Conservation (phyloP, 2,888 invertebrate genomes). For the Luperina nickerlii region DNA sequence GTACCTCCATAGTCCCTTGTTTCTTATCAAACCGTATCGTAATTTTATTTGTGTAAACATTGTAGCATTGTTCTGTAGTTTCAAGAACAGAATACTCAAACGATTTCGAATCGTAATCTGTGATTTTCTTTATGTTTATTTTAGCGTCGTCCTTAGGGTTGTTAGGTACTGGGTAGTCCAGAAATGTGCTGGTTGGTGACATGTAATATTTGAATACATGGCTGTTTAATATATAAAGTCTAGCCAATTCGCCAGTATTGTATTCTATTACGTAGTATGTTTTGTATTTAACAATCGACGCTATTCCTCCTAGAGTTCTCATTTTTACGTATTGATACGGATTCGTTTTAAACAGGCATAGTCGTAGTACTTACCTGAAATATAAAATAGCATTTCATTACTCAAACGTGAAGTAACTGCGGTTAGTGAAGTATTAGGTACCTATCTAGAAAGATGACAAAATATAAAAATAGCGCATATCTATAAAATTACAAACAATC, state of each 20-base stretch:
- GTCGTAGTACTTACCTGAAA: constrained; percentile 46
- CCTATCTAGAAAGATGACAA: not conserved
- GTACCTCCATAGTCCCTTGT: constrained; percentile 77
- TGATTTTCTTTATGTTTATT: constrained; percentile 78
- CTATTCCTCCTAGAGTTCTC: constrained; percentile 71
- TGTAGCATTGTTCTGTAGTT: constrained; percentile 70
- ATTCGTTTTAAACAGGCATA: not conserved
- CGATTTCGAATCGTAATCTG: constrained; percentile 77
- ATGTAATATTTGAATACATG: constrained; percentile 85
- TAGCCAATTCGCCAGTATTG: constrained; percentile 77
- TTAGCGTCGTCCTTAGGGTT: constrained; percentile 79
- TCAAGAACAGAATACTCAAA: constrained; percentile 77
- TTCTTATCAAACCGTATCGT: constrained; percentile 80
- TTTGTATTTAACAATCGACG: constrained; percentile 75
- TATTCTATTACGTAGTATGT: constrained; percentile 77
- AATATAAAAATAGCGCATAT: not conserved
- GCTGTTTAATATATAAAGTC: constrained; percentile 80
- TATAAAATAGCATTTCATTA: constrained; percentile 19
- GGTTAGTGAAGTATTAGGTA: too few species aligned
- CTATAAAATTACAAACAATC: not conserved
- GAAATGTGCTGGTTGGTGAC: constrained; percentile 80
- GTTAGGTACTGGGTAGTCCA: constrained; percentile 81
- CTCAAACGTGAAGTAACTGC: constrained; percentile 1
- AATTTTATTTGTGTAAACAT: constrained; percentile 79
- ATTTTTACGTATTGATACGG: constrained; percentile 22